Evolutionary conservation across 35 echinoderm and acorn worm genomes (phyloP).

Genomic region (Heliocidaris erythrogramma): DNA sequence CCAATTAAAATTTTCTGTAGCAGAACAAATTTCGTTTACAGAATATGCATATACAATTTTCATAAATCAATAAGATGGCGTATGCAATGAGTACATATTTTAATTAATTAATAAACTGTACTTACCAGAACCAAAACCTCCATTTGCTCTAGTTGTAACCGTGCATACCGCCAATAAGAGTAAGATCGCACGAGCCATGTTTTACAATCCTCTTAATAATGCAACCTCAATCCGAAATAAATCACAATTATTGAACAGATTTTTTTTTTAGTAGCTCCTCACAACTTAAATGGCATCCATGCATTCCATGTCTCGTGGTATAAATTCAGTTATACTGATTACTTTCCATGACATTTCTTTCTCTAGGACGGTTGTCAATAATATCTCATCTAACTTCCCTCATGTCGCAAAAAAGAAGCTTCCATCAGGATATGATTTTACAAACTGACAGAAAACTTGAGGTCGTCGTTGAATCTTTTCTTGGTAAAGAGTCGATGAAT

Average conservation of each 20-base stretch:
- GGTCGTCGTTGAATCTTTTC: neutral
- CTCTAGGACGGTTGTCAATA: neutral
- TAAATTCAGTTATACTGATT: neutral
- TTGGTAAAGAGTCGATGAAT: neutral
- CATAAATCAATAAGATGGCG: too few relatives aligned
- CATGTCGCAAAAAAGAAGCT: neutral
- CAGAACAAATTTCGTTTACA: too few relatives aligned
- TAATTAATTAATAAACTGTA: neutral
- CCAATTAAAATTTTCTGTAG: too few relatives aligned
- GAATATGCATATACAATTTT: too few relatives aligned
- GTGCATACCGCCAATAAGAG: neutral
- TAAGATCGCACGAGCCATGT: neutral
- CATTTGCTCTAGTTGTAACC: neutral
- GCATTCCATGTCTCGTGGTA: neutral
- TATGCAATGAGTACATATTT: too few relatives aligned
- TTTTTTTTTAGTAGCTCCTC: too few relatives aligned
- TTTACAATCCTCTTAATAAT: neutral
- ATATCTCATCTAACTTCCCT: neutral
- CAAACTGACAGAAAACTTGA: neutral
- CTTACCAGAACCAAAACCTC: neutral
- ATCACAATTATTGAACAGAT: too few relatives aligned
- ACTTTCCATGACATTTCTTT: neutral
- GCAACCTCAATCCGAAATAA: neutral
- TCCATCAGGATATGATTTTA: neutral
- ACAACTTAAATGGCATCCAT: neutral